Base-by-base conservation (phyloP, 2,888 invertebrate genomes). In the Conus canariensis region DNA sequence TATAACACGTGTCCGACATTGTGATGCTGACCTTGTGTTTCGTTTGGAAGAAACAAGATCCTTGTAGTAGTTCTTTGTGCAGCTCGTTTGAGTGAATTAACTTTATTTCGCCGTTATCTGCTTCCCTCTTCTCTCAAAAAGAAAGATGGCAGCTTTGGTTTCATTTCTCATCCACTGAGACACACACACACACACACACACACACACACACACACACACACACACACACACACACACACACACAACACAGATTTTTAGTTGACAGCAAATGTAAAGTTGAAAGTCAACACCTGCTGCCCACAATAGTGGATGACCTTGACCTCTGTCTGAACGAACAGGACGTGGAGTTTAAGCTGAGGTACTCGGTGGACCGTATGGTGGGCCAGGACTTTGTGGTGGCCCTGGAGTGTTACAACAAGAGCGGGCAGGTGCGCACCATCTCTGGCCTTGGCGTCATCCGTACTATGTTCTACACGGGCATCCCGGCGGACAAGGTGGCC, bases 131-230 rank as follows among this genome's bases (percentile, higher is more conserved):
- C 45, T 45, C 45, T 45, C 45, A 4, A 4, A 45, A 45, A 45
- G 45, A 45, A 45, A 45, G 45, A 45, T 45, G 4, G 45, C 45
- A 4, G 45, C 45, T 45, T 45, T 45, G 2, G 3, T 45, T 3
- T 4, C 45, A 45, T 45, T 45, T 45, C 45, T 19, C 70, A 70
- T 22, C 10, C 80, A 80, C 1, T 9, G 30, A 85, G 58, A 59
- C 85, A 58, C 85, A 7, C 85, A 85, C 85, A 7, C 85, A 85
- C 85, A 59, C 85, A 19, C 85, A 16, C 85, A 85, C 85, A 7
- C 85, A 85, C 85, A 85, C 59, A 7, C 85, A 85, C 85, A 58
- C 85, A 10, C 85, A 59, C 58, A 58, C 85, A 85, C 58, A 56
- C 85, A 22, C 56, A 85, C 85, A 58, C 85, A 64, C 60, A 16